A percentile compares a stretch with the other conserved stretches of the same genome.
These are phyloP conservation scores for Linepithema humile DNA, from an alignment of 1,140 invertebrate genomes.

Conservation along the genomic window DNA sequence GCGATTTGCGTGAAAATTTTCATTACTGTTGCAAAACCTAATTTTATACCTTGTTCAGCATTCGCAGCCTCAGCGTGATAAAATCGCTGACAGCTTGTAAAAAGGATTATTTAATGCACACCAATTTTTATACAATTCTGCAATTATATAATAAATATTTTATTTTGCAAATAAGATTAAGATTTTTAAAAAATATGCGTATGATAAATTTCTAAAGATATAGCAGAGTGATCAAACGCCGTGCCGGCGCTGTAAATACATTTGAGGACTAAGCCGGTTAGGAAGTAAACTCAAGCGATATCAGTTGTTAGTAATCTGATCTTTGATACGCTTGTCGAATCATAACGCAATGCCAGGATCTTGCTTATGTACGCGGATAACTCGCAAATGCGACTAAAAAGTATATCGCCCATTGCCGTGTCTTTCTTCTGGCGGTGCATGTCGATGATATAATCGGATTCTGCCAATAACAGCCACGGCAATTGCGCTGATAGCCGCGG, in stretches of 20 bases:
- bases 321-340: background rate
- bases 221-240: background rate
- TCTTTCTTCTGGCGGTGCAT: constrained; percentile 78
- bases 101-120: no score
- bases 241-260: background rate
- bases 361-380: background rate
- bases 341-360: background rate
- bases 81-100: no score
- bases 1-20: background rate
- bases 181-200: background rate
- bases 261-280: background rate
- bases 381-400: constrained; percentile 76
- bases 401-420: constrained; percentile 78
- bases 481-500: constrained; percentile 76
- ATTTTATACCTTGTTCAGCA: background rate
- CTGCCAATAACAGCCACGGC: constrained; percentile 69
- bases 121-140: no score
- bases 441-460: constrained; percentile 73
- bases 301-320: constrained; percentile 13
- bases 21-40: no score
- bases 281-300: constrained; percentile 20
- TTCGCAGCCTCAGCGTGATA: no score
- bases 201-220: background rate
- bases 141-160: no score
- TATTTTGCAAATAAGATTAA: no score